Percentiles rank a stretch among this genome's conserved stretches.
These are phyloP conservation scores for Nycticebus coucang DNA, from an alignment of 2,113 vertebrate species.

Conservation along the genomic window DNA sequence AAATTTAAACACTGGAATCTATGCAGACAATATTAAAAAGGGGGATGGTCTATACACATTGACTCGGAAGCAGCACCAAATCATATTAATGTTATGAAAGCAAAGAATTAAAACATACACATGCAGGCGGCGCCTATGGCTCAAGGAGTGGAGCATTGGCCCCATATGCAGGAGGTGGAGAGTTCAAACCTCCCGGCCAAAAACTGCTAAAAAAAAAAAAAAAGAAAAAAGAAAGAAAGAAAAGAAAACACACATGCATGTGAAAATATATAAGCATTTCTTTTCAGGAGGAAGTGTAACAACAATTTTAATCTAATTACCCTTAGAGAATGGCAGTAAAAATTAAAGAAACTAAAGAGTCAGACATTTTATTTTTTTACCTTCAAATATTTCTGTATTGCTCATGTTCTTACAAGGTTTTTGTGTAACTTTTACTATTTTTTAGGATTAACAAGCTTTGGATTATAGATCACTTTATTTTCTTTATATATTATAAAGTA, in stretches of 20 bases:
- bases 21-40: neutral
- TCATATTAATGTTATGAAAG: neutral
- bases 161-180: no score
- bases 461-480: neutral
- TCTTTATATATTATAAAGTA: neutral
- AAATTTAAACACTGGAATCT: neutral
- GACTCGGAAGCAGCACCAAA: neutral
- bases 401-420: neutral
- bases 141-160: no score
- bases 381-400: neutral
- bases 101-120: neutral
- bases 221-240: no score
- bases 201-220: no score
- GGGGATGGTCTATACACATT: neutral
- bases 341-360: neutral
- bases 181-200: no score
- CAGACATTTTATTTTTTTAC: neutral
- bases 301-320: neutral
- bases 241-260: neutral
- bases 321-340: neutral
- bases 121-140: neutral
- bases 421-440: neutral
- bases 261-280: slow-evolving; percentile 5
- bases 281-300: neutral
- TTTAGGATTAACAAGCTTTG: neutral